Evolutionary conservation across 1,140 invertebrate genomes (phyloP).

Genomic region (Drosophila mojavensis): DNA sequence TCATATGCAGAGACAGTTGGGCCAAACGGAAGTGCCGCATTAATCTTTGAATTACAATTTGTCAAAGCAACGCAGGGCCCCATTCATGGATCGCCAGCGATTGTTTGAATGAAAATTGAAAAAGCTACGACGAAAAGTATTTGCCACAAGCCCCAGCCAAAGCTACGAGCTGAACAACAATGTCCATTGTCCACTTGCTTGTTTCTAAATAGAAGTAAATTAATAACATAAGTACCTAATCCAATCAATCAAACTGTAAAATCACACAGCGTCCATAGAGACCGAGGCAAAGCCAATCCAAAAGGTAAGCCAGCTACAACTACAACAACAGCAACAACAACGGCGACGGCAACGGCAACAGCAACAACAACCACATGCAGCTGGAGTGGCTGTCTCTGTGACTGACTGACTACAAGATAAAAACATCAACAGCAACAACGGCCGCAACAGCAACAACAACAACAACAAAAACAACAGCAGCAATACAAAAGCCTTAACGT

Average conservation of each 20-base stretch:
- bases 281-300: constrained; percentile 58
- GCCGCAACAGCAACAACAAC: constrained; percentile 63
- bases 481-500: constrained; percentile 55
- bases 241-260: constrained; percentile 83
- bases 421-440: constrained; percentile 69
- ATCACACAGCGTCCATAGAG: constrained; percentile 71
- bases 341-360: constrained; percentile 14
- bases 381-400: constrained; percentile 48
- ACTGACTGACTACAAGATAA: constrained; percentile 64
- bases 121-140: constrained; percentile 35
- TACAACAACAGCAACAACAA: constrained; percentile 1
- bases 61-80: constrained; percentile 56
- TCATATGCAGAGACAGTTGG: background rate
- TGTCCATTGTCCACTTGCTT: constrained; percentile 72
- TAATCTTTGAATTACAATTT: constrained; percentile 71
- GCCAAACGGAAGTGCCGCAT: constrained; percentile 65
- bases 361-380: constrained; percentile 17
- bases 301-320: constrained; percentile 51
- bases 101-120: constrained; percentile 73
- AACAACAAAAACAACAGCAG: constrained; percentile 62
- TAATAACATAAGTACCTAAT: constrained; percentile 83
- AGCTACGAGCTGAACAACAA: constrained; percentile 26
- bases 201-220: constrained; percentile 82
- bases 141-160: constrained; percentile 2
- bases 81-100: constrained; percentile 53